Conservation (phyloP, 2,888 invertebrate genomes). For the Eupithecia abbreviata region DNA sequence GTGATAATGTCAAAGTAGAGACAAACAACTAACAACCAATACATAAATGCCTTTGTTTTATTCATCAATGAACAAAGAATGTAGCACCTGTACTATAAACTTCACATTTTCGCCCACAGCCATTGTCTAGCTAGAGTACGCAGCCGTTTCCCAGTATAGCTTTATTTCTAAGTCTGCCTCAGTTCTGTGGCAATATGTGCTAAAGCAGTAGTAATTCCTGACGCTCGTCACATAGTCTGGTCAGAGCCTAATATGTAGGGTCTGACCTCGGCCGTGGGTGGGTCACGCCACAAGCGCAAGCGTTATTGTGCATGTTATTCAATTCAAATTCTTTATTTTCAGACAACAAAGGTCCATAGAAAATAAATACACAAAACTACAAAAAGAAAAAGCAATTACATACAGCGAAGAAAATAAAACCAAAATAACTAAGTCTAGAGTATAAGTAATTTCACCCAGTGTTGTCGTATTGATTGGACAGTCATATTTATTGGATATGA, state of each 20-base stretch:
- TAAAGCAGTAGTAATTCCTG: conserved; percentile 57
- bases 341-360: too few relatives aligned
- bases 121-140: conserved; percentile 20
- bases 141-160: conserved; percentile 13
- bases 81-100: conserved; percentile 23
- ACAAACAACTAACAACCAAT: background rate
- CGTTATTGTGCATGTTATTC: too few relatives aligned
- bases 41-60: conserved; percentile 12
- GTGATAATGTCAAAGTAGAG: background rate
- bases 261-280: conserved; percentile 65
- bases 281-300: conserved; percentile 44
- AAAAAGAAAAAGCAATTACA: too few relatives aligned
- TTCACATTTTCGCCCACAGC: conserved; percentile 26
- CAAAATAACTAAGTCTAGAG: too few relatives aligned
- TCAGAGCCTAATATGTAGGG: conserved; percentile 73
- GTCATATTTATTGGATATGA: too few relatives aligned
- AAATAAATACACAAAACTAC: too few relatives aligned
- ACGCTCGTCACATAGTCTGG: conserved; percentile 70
- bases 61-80: conserved; percentile 23
- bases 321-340: too few relatives aligned
- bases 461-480: too few relatives aligned
- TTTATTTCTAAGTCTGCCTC: conserved; percentile 10
- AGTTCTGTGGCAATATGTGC: conserved; percentile 37
- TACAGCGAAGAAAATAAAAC: too few relatives aligned
- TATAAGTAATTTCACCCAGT: too few relatives aligned